A percentile compares a stretch with the other conserved stretches of the same genome.
These are phyloP conservation scores for Bombyx huttoni DNA, from an alignment of 2,888 invertebrate genomes.

Conservation along the genomic window DNA sequence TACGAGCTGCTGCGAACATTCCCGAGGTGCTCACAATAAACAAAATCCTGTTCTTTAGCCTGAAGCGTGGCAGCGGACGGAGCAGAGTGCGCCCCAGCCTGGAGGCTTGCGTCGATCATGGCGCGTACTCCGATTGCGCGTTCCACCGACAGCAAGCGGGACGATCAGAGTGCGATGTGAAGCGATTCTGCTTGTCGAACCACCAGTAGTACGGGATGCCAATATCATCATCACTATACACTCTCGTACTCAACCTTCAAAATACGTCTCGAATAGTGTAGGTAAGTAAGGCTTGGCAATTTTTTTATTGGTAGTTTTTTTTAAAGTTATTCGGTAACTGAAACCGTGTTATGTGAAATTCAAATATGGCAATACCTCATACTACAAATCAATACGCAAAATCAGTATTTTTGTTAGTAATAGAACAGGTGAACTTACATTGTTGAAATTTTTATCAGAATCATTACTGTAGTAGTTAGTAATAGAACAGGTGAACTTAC, in stretches of 20 bases:
- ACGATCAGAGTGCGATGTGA: constrained; percentile 54
- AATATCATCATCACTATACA: constrained; percentile 46
- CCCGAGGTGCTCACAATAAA: too few relatives aligned
- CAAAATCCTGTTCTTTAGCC: constrained; percentile 25
- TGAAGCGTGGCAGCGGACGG: constrained; percentile 56
- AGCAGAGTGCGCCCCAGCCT: constrained; percentile 33
- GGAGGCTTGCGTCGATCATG: constrained; percentile 56
- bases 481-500: too few relatives aligned
- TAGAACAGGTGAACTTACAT: too few relatives aligned
- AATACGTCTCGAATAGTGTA: constrained; percentile 54
- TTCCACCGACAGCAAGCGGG: constrained; percentile 47
- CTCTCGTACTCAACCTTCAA: constrained; percentile 54
- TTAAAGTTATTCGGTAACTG: background rate
- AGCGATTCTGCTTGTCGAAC: constrained; percentile 45
- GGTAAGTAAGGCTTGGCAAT: constrained; percentile 22
- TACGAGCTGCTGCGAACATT: too few relatives aligned
- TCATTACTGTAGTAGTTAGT: too few relatives aligned
- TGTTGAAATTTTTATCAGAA: too few relatives aligned
- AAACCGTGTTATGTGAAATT: too few relatives aligned
- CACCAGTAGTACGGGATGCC: constrained; percentile 46
- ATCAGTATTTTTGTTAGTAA: too few relatives aligned
- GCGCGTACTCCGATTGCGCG: constrained; percentile 44
- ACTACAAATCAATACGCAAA: too few relatives aligned
- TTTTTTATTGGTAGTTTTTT: background rate
- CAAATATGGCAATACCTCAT: too few relatives aligned